These are phyloP conservation scores for Puma concolor DNA, from an alignment of 2,113 vertebrate genomes.

Conservation along the genomic window DNA sequence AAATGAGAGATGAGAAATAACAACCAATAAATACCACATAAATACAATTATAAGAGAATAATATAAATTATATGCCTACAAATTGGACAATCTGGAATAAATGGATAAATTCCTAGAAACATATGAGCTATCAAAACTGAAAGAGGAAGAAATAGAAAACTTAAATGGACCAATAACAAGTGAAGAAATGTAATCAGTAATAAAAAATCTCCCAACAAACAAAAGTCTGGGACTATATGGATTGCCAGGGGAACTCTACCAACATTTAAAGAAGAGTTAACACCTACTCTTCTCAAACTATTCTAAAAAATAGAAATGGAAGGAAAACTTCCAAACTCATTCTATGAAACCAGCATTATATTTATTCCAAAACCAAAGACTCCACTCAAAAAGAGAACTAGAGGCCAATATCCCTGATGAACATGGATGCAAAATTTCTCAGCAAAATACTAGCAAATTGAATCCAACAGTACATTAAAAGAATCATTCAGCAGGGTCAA, in stretches of 20 bases:
- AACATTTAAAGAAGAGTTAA: not conserved
- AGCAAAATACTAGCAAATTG: too few relatives aligned
- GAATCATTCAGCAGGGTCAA: too few relatives aligned
- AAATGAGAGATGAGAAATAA: not conserved
- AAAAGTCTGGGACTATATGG: not conserved
- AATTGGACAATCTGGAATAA: not conserved
- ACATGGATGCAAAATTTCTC: too few relatives aligned
- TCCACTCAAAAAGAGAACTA: not conserved
- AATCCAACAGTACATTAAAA: too few relatives aligned
- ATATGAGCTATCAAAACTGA: not conserved
- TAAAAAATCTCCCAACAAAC: not conserved
- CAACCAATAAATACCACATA: not conserved
- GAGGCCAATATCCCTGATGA: too few relatives aligned
- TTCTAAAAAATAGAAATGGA: not conserved
- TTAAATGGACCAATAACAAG: not conserved
- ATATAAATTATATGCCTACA: not conserved
- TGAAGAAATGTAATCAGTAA: not conserved
- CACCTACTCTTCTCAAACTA: not conserved
- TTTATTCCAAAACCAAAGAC: not conserved
- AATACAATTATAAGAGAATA: not conserved
- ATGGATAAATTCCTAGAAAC: not conserved
- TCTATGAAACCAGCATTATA: not conserved
- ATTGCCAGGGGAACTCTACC: not conserved
- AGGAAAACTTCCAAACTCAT: not conserved
- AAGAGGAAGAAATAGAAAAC: not conserved